Percentiles rank a stretch among this genome's conserved stretches.
Evolutionary conservation across 2,888 invertebrate genomes (phyloP).

Genomic region (Pyrocoelia pectoralis): DNA sequence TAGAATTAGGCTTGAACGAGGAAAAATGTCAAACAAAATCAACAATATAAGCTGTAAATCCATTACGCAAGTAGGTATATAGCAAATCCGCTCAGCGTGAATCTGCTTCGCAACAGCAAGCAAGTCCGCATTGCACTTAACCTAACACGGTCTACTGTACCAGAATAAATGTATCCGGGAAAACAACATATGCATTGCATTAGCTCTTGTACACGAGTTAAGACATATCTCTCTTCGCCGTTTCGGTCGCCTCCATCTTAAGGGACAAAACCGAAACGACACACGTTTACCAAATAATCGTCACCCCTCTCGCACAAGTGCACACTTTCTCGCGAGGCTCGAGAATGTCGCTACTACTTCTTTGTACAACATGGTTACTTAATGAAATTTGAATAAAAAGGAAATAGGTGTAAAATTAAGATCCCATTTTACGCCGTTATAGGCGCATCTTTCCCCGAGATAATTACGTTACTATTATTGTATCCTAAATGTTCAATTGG

Average conservation of each 20-base stretch:
- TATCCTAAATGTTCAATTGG: constrained; percentile 20
- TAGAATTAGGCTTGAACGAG: constrained; percentile 1
- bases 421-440: background rate
- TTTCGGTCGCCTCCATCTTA: constrained; percentile 11
- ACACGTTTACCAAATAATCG: constrained; percentile 20
- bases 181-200: constrained; percentile 59
- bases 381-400: constrained; percentile 30
- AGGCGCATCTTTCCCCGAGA: background rate
- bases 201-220: constrained; percentile 41
- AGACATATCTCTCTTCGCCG: constrained; percentile 20
- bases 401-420: constrained; percentile 10
- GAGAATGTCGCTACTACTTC: constrained; percentile 16
- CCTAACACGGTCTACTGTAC: constrained; percentile 53
- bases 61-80: constrained; percentile 29
- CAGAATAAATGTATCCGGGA: constrained; percentile 57
- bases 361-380: constrained; percentile 17
- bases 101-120: constrained; percentile 31
- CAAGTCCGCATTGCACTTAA: constrained; percentile 51
- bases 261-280: constrained; percentile 15
- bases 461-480: constrained; percentile 18
- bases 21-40: constrained; percentile 20
- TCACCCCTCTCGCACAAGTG: constrained; percentile 20
- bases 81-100: constrained; percentile 35
- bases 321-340: constrained; percentile 25
- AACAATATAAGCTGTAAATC: constrained; percentile 25